phyloP scores from a whole-genome alignment of 2,888 invertebrate species.

The Mythimna lalbum region DNA sequence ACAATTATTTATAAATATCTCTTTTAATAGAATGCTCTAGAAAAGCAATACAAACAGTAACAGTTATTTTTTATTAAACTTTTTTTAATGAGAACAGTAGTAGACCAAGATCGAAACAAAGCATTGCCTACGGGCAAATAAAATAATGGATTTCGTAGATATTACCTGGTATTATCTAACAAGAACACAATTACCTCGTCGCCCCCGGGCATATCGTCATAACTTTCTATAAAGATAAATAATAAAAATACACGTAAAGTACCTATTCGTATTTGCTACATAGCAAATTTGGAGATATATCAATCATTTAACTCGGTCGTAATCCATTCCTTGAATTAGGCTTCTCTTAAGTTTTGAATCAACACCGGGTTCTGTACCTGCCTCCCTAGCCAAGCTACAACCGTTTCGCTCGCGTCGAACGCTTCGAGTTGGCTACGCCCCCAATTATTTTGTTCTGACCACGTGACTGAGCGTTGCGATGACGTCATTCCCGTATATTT shows the following conservation, averaged over 20 bases:
- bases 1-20: background rate
- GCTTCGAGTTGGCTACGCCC: too few species aligned
- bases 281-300: background rate
- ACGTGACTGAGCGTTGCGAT: too few species aligned
- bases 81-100: slow-evolving; percentile 27
- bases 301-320: background rate
- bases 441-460: too few species aligned
- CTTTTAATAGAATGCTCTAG: background rate
- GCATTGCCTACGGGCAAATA: slow-evolving; percentile 19
- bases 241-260: background rate
- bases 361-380: background rate
- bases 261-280: too few species aligned
- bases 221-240: background rate
- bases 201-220: slow-evolving; percentile 22
- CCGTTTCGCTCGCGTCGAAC: too few species aligned
- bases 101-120: slow-evolving; percentile 19
- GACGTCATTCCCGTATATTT: too few species aligned
- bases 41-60: too few species aligned
- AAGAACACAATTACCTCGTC: slow-evolving; percentile 36
- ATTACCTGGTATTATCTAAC: slow-evolving; percentile 28
- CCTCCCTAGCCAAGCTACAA: too few species aligned
- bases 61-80: background rate
- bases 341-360: background rate
- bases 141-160: slow-evolving; percentile 23
- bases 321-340: background rate